These are phyloP conservation scores for Diachasma alloeum DNA, from an alignment of 1,140 invertebrate genomes.

Conservation along the genomic window DNA sequence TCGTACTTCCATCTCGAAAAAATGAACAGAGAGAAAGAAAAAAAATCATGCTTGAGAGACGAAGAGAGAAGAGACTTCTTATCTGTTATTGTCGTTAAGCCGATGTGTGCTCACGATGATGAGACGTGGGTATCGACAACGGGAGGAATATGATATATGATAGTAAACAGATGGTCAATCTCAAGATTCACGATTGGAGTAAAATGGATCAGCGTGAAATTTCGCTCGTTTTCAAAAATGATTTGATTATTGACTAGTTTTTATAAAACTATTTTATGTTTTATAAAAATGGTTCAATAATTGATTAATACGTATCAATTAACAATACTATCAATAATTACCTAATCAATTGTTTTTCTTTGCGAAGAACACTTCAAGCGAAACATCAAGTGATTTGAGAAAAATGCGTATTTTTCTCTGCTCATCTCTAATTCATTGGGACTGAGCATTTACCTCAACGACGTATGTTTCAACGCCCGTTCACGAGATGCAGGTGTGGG, in stretches of 20 bases:
- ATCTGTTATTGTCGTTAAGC: neutral
- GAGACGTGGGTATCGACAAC: neutral
- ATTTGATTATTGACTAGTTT: too few relatives aligned
- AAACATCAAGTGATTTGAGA: too few relatives aligned
- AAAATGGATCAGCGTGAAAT: neutral
- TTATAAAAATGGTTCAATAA: too few relatives aligned
- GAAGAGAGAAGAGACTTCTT: neutral
- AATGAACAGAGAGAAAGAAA: neutral
- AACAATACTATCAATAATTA: too few relatives aligned
- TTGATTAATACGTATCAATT: too few relatives aligned
- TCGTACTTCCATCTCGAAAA: neutral
- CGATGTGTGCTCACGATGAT: neutral
- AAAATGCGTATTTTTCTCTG: too few relatives aligned
- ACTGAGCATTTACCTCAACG: too few relatives aligned
- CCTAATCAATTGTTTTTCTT: too few relatives aligned
- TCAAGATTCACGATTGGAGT: neutral
- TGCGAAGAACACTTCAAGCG: too few relatives aligned
- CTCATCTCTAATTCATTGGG: too few relatives aligned
- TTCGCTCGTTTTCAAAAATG: too few relatives aligned
- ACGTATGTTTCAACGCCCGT: neutral
- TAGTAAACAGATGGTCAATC: neutral
- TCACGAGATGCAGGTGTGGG: neutral
- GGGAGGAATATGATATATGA: neutral
- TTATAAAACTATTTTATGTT: too few relatives aligned
- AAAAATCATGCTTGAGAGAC: neutral